These are phyloP conservation scores for Drosophila pruinosa DNA, from an alignment of 1,140 invertebrate species.

Conservation along the genomic window DNA sequence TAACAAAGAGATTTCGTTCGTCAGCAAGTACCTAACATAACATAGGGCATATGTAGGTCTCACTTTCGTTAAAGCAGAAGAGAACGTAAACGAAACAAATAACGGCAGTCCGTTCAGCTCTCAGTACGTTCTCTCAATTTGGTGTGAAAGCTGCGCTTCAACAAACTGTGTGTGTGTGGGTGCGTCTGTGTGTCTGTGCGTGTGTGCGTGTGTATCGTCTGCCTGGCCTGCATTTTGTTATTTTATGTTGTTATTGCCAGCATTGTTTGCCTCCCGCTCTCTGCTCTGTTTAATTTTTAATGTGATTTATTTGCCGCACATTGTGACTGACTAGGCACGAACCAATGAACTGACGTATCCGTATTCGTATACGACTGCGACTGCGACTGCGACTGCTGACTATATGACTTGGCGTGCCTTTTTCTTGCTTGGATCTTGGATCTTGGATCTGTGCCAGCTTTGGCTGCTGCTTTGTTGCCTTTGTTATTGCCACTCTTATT, in stretches of 20 bases:
- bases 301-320: conserved; percentile 71
- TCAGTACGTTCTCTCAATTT: not conserved
- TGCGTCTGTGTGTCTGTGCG: not conserved
- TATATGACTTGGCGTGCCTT: conserved; percentile 20
- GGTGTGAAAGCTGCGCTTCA: conserved; percentile 12
- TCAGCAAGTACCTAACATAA: not conserved
- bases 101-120: not conserved
- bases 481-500: conserved; percentile 8
- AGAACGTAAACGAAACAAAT: not conserved
- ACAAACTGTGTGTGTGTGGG: not conserved
- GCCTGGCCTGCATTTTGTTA: conserved; percentile 35
- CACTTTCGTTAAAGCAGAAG: not conserved
- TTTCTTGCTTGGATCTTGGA: conserved; percentile 49
- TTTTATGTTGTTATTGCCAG: conserved; percentile 6
- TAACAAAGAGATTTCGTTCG: not conserved
- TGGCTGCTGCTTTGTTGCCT: not conserved
- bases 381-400: too few species aligned
- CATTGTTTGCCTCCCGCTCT: conserved; percentile 5
- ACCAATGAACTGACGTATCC: conserved; percentile 23
- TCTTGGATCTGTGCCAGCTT: conserved; percentile 56
- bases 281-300: conserved; percentile 73
- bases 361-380: too few species aligned
- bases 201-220: conserved; percentile 7
- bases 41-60: not conserved
- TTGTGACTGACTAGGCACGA: conserved; percentile 51